These are phyloP conservation scores for Nebria brevicollis DNA, from an alignment of 2,888 invertebrate genomes.

Conservation along the genomic window DNA sequence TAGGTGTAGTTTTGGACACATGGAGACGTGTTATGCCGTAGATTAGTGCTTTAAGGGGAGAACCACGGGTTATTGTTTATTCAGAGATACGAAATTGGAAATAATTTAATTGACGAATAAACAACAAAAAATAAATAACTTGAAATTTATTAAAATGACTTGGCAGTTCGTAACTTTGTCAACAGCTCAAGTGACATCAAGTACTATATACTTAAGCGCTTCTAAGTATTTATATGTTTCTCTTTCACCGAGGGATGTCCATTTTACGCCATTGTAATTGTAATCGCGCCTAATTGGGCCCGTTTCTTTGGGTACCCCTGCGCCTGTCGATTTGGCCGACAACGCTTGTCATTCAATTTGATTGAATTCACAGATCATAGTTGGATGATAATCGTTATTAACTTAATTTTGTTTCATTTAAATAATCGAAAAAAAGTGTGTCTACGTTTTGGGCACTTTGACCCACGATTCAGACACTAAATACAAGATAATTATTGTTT, in stretches of 20 bases:
- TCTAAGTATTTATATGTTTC: neutral
- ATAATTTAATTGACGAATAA: neutral
- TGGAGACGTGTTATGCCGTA: conserved; percentile 5
- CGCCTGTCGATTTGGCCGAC: conserved; percentile 32
- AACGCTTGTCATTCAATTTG: conserved; percentile 43
- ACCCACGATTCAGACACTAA: neutral
- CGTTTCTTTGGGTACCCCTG: neutral
- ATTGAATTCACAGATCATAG: conserved; percentile 45
- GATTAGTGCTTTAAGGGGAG: conserved; percentile 23
- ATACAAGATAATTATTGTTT: conserved; percentile 36
- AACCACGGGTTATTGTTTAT: neutral
- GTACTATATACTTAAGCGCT: neutral
- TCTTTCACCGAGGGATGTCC: neutral
- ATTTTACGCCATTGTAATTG: neutral
- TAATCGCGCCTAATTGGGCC: neutral
- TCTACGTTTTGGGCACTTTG: neutral
- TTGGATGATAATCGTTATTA: conserved; percentile 41
- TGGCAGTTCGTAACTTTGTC: neutral
- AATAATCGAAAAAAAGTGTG: conserved; percentile 17
- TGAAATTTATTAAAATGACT: neutral
- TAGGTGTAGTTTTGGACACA: conserved; percentile 32
- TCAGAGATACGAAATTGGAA: neutral
- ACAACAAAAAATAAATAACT: neutral
- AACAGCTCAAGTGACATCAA: neutral
- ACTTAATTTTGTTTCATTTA: conserved; percentile 40